Evolutionary conservation across 2,797 vertebrate species (phyloP).

Genomic region (Threskiornis aethiopicus): DNA sequence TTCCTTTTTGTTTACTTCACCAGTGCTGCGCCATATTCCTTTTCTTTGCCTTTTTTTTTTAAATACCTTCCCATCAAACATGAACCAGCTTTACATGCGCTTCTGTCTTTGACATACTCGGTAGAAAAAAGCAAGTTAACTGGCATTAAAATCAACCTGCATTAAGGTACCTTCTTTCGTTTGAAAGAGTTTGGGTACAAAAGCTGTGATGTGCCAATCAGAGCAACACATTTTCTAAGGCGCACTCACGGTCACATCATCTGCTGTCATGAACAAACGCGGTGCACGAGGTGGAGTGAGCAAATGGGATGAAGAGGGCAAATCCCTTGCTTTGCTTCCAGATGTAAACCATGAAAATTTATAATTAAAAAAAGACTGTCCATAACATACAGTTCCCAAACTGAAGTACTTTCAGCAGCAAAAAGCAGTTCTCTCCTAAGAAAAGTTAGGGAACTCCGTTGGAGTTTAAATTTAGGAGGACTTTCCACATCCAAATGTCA

Average conservation of each 20-base stretch:
- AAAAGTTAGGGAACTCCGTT: neutral
- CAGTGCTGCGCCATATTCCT: neutral
- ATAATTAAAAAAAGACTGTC: neutral
- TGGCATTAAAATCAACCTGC: neutral
- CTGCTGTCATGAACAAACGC: neutral
- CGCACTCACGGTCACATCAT: neutral
- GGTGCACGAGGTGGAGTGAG: rapidly evolving
- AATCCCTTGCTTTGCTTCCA: neutral
- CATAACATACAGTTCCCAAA: neutral
- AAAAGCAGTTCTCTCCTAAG: neutral
- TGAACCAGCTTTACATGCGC: neutral
- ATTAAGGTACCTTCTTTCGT: neutral
- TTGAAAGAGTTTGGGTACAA: neutral
- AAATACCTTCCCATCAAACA: neutral
- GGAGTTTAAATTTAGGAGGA: neutral
- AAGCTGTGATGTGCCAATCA: neutral
- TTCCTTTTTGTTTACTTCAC: neutral
- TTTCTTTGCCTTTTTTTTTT: neutral
- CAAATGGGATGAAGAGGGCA: neutral
- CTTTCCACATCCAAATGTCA: neutral
- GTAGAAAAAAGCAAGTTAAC: neutral
- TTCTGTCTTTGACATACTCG: neutral
- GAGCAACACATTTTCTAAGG: neutral
- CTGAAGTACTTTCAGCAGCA: neutral
- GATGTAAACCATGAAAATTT: neutral